Evolutionary conservation across 2,888 invertebrate genomes (phyloP), one percentile per base, ranked within the genome.

Genomic region (Drosophila formosana): DNA sequence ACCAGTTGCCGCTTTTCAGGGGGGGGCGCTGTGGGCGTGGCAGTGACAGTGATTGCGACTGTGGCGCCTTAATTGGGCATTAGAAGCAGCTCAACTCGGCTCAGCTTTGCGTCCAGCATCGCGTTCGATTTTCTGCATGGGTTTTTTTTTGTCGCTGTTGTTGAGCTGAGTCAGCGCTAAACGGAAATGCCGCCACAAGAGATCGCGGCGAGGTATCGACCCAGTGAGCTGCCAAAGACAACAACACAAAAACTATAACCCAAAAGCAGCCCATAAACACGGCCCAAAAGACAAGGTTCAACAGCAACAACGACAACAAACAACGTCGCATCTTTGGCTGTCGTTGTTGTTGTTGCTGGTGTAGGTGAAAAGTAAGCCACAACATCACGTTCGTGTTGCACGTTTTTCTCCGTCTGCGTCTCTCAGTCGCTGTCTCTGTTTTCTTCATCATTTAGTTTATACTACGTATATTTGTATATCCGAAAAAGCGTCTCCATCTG

Each of bases 311-410:
- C 46, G 50, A n/a, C 37, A 52, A 47, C 53, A 46, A 46, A 49
- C 43, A 41, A 28, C 28, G n/a, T n/a, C n/a, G n/a, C n/a, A n/a
- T n/a, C n/a, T n/a, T n/a, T n/a, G n/a, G n/a, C n/a, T n/a, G n/a
- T n/a, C n/a, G 51, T 37, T 32, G 52, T 9, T 52, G 51, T 37
- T 51, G 60, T 13, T 53, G 55, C 50, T 61, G 60, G 56, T 75
- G 73, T 70, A 60, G 77, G 65, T 65, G 65, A 72, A 77, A 77
- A 75, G 67, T 77, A 72, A 77, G 65, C 65, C 75, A 68, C 78
- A 58, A 68, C 78, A 58, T 62, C 77, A 77, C 77, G 74, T 74
- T 78, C 75, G 75, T 62, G 68, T 45, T 75, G 75, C 75, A 77
- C 75, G 77, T 72, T 77, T 65, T 53, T 62, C 28, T 49, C 18